phyloP scores from a whole-genome alignment of 1,140 invertebrate species.

The Coelopa frigida region DNA sequence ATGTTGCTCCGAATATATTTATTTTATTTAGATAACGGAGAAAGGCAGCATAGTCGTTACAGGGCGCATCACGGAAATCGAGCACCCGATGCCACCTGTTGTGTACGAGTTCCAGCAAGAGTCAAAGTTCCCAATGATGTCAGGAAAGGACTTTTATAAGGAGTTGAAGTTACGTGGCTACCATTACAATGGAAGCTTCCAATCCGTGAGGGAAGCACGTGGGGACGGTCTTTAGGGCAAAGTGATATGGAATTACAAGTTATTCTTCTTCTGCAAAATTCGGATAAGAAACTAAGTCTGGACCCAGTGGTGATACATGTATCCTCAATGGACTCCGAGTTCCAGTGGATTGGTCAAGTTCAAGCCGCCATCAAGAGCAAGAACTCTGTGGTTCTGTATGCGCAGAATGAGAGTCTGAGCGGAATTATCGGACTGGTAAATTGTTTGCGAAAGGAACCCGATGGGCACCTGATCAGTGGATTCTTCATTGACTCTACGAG shows the following conservation, averaged over 20 bases:
- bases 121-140: constrained; percentile 47
- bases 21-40: constrained; percentile 58
- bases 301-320: constrained; percentile 34
- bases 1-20: background rate
- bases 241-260: constrained; percentile 59
- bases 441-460: constrained; percentile 62
- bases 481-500: constrained; percentile 58
- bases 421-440: constrained; percentile 81
- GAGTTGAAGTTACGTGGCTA: constrained; percentile 86
- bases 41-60: constrained; percentile 69
- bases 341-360: constrained; percentile 50
- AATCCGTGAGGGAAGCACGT: constrained; percentile 32
- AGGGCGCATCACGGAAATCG: constrained; percentile 56
- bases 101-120: constrained; percentile 46
- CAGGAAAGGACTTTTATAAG: constrained; percentile 80
- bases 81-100: constrained; percentile 46
- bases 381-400: constrained; percentile 48
- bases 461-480: constrained; percentile 55
- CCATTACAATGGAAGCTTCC: constrained; percentile 58
- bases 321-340: constrained; percentile 36
- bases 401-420: constrained; percentile 56
- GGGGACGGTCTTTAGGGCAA: constrained; percentile 48
- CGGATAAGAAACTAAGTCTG: constrained; percentile 17
- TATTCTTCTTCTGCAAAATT: constrained; percentile 41
- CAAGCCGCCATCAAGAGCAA: constrained; percentile 50